A percentile compares a stretch with the other conserved stretches of the same genome.
Conservation (phyloP, 2,888 invertebrate species). For the Unio delphinus region DNA sequence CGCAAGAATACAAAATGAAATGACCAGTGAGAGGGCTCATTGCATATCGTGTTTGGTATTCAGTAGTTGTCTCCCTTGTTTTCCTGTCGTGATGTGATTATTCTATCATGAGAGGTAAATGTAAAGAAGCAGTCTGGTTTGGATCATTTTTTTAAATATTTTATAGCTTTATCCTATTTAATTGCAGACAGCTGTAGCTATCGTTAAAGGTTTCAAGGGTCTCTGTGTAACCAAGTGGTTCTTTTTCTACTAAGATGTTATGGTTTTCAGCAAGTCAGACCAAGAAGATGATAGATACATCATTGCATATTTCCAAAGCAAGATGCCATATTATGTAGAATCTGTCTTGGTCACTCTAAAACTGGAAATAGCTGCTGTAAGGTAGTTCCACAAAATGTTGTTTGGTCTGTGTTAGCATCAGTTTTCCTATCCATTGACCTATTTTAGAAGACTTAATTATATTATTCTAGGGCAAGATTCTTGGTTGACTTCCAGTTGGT, state of each 20-base stretch:
- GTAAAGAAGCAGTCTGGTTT: not conserved
- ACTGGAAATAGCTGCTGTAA: not conserved
- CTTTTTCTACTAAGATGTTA: too few relatives aligned
- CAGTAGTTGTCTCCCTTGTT: too few relatives aligned
- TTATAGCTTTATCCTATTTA: not conserved
- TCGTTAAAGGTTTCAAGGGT: too few relatives aligned
- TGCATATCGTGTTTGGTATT: too few relatives aligned
- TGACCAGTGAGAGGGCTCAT: too few relatives aligned
- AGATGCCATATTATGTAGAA: not conserved
- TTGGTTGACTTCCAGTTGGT: too few relatives aligned
- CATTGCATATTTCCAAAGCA: not conserved
- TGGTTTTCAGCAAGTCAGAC: too few relatives aligned
- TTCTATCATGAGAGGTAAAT: not conserved
- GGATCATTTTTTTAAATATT: not conserved
- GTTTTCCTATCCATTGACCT: not conserved
- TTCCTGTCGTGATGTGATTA: not conserved
- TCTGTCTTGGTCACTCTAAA: not conserved
- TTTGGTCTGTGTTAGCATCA: not conserved
- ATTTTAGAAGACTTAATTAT: too few relatives aligned
- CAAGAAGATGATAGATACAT: not conserved
- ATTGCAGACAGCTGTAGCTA: not conserved
- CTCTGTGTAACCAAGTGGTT: too few relatives aligned
- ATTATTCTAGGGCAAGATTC: too few relatives aligned
- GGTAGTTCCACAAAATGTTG: not conserved
- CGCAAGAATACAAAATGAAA: too few relatives aligned